Evolutionary conservation across 2,113 vertebrate species (phyloP).

Genomic region (Pomatostomus ruficeps): DNA sequence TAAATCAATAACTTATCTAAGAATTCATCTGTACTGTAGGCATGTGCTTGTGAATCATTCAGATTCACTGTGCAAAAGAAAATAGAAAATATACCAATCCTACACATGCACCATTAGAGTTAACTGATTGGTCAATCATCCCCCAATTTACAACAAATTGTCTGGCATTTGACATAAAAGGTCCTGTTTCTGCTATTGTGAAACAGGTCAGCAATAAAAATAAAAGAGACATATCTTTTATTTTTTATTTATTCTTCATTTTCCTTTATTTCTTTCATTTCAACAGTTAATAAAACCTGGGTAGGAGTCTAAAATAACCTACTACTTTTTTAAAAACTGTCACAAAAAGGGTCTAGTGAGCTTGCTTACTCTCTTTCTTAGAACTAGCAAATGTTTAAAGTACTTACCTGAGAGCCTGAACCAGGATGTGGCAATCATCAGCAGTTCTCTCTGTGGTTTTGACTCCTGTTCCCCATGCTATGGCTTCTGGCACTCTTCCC

Average conservation of each 20-base stretch:
- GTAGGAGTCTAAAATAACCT: background rate
- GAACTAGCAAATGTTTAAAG: background rate
- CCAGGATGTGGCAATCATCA: background rate
- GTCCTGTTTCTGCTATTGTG: background rate
- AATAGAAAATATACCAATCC: background rate
- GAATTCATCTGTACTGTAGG: background rate
- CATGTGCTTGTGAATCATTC: background rate
- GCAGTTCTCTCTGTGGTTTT: background rate
- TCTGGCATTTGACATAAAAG: background rate
- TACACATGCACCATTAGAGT: background rate
- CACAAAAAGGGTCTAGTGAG: background rate
- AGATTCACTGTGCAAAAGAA: background rate
- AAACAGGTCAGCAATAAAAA: background rate
- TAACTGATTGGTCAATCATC: background rate
- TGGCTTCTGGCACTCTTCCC: background rate
- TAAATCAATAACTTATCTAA: background rate
- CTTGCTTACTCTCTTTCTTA: background rate
- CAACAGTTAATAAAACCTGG: background rate
- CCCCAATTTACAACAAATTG: background rate
- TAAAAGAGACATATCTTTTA: background rate
- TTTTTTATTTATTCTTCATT: background rate
- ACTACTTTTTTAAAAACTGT: background rate
- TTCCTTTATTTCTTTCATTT: background rate
- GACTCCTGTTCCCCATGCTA: background rate
- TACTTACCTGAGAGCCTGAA: background rate